Conservation (phyloP, 1,140 invertebrate genomes). For the Papilio machaon region DNA sequence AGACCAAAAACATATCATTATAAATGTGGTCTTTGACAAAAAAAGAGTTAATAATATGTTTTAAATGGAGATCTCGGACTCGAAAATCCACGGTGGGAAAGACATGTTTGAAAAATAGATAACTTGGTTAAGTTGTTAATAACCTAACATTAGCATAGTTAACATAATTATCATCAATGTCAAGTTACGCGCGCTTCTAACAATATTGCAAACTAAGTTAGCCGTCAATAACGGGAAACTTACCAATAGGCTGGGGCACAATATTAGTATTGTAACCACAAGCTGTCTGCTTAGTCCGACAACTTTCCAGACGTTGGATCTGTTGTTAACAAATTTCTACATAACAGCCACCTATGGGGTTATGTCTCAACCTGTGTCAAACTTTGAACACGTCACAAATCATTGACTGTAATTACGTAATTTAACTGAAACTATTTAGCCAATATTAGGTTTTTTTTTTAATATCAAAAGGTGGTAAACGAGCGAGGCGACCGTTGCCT, state of each 20-base stretch:
- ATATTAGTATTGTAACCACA: conserved; percentile 62
- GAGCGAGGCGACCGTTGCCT: too few relatives aligned
- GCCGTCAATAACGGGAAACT: conserved; percentile 50
- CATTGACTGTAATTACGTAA: neutral
- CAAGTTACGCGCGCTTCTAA: conserved; percentile 41
- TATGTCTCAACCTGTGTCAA: conserved; percentile 43
- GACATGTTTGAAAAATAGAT: too few relatives aligned
- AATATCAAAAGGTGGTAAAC: too few relatives aligned
- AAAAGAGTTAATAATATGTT: too few relatives aligned
- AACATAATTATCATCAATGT: conserved; percentile 44
- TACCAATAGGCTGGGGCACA: conserved; percentile 54
- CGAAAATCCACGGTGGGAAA: too few relatives aligned
- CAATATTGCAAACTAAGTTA: conserved; percentile 44
- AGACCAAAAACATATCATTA: too few relatives aligned
- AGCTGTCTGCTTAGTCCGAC: conserved; percentile 58
- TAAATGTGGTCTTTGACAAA: too few relatives aligned
- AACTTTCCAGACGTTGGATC: conserved; percentile 69
- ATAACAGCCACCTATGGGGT: conserved; percentile 46
- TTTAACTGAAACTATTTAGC: neutral
- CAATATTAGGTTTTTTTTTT: too few relatives aligned
- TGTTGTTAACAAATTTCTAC: conserved; percentile 58
- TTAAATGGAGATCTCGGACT: too few relatives aligned
- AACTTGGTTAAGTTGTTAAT: neutral
- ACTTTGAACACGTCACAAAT: neutral
- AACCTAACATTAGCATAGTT: neutral